Conservation (phyloP, 2,888 invertebrate genomes). For the Drosophila nr. perissopoda region DNA sequence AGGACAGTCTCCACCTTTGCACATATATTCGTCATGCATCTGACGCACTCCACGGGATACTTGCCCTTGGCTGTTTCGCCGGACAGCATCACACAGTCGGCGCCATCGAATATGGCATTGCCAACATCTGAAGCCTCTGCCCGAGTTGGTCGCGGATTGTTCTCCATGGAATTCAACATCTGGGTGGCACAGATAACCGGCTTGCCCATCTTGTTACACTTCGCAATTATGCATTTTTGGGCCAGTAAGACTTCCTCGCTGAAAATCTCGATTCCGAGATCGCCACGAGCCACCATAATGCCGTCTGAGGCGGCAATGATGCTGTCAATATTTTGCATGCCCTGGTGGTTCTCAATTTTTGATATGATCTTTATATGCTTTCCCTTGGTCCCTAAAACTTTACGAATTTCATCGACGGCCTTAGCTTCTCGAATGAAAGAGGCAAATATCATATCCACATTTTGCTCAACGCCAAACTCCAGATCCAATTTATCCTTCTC, state of each 20-base stretch:
- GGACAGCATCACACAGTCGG: slow-evolving; percentile 99
- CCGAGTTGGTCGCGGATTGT: slow-evolving; percentile 97
- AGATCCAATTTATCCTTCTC: slow-evolving; percentile 97
- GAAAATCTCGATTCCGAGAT: slow-evolving; percentile 98
- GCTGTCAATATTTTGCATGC: slow-evolving; percentile 95
- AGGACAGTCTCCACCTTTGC: slow-evolving; percentile 98
- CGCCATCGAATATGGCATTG: slow-evolving; percentile 98
- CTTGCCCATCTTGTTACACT: slow-evolving; percentile 97
- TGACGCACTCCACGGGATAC: slow-evolving; percentile 95
- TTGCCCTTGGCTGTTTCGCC: slow-evolving; percentile 99
- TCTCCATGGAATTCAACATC: slow-evolving; percentile 99
- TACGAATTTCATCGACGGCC: slow-evolving; percentile 93
- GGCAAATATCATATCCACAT: slow-evolving; percentile 96
- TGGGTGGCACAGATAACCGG: slow-evolving; percentile 99
- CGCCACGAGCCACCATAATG: slow-evolving; percentile 99
- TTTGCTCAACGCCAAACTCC: slow-evolving; percentile 94
- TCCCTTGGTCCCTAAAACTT: slow-evolving; percentile 93
- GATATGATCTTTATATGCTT: slow-evolving; percentile 97
- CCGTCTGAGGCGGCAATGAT: slow-evolving; percentile 97
- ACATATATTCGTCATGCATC: slow-evolving; percentile 96
- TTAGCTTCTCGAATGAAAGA: slow-evolving; percentile 97
- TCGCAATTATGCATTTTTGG: slow-evolving; percentile 98
- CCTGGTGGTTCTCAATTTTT: slow-evolving; percentile 99
- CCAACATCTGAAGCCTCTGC: slow-evolving; percentile 99
- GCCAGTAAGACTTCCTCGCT: slow-evolving; percentile 98